Conservation (phyloP, 1,140 invertebrate species). For the Cydia fagiglandana region DNA sequence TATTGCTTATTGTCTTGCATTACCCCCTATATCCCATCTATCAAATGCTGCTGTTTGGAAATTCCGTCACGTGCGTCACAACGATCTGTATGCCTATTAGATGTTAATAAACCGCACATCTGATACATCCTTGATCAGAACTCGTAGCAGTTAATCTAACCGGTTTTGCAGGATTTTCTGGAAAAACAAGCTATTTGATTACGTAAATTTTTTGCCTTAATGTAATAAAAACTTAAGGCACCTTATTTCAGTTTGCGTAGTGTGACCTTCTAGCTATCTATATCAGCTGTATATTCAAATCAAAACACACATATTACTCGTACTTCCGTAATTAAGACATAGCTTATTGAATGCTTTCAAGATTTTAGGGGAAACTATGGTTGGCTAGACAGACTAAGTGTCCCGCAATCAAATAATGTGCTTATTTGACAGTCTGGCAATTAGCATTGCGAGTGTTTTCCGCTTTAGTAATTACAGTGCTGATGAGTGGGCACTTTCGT, state of each 20-base stretch:
- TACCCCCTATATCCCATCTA: background rate
- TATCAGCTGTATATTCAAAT: no score
- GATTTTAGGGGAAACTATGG: no score
- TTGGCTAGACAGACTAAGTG: background rate
- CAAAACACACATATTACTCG: no score
- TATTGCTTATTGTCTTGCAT: background rate
- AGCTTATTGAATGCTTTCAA: no score
- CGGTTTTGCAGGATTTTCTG: background rate
- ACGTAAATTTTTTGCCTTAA: background rate
- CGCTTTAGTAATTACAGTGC: constrained; percentile 1
- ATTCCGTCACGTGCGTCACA: background rate
- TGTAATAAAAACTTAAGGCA: background rate
- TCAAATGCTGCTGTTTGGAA: constrained; percentile 3
- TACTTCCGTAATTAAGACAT: no score
- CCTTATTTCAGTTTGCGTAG: no score
- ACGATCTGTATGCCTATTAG: background rate
- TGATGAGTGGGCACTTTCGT: constrained; percentile 18
- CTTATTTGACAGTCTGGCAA: background rate
- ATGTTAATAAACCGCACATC: background rate
- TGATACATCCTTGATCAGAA: constrained; percentile 1
- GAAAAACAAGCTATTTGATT: background rate
- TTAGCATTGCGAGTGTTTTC: constrained; percentile 1
- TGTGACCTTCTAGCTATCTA: no score
- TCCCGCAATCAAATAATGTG: background rate
- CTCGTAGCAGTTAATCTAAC: background rate